A percentile compares a stretch with the other conserved stretches of the same genome.
These are phyloP conservation scores for Cremastobaeus sp. DNA, from an alignment of 2,888 invertebrate genomes.

Conservation along the genomic window DNA sequence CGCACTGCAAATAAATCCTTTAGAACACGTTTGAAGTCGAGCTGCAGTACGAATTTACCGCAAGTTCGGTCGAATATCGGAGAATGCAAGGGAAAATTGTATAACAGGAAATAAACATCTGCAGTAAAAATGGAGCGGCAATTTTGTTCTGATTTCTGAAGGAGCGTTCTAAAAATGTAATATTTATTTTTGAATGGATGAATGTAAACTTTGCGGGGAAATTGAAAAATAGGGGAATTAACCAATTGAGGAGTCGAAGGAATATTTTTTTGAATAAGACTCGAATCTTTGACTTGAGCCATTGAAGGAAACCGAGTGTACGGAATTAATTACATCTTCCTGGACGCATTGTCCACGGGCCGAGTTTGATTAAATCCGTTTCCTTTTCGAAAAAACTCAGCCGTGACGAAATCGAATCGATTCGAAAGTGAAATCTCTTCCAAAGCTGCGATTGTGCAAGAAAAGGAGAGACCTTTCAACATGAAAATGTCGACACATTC, in stretches of 20 bases:
- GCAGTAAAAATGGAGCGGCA: background rate
- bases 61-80: slow-evolving; percentile 5
- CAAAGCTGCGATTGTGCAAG: slow-evolving; percentile 35
- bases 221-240: too few relatives aligned
- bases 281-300: background rate
- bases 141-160: too few relatives aligned
- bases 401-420: slow-evolving; percentile 30
- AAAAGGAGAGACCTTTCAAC: slow-evolving; percentile 26
- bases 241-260: too few relatives aligned
- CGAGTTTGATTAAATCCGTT: slow-evolving; percentile 11
- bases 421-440: slow-evolving; percentile 47
- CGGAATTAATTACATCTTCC: slow-evolving; percentile 12
- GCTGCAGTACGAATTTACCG: slow-evolving; percentile 13
- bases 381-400: slow-evolving; percentile 32
- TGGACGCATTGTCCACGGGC: background rate
- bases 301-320: background rate
- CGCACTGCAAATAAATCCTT: slow-evolving; percentile 12
- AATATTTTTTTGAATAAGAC: too few relatives aligned
- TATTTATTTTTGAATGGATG: too few relatives aligned
- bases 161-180: too few relatives aligned
- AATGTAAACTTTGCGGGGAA: too few relatives aligned
- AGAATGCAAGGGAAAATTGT: slow-evolving; percentile 1
- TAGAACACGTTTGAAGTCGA: slow-evolving; percentile 10
- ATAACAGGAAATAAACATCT: slow-evolving; percentile 2
- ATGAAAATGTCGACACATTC: slow-evolving; percentile 28